Base-by-base conservation (phyloP, 2,888 invertebrate genomes). In the Celastrina argiolus region DNA sequence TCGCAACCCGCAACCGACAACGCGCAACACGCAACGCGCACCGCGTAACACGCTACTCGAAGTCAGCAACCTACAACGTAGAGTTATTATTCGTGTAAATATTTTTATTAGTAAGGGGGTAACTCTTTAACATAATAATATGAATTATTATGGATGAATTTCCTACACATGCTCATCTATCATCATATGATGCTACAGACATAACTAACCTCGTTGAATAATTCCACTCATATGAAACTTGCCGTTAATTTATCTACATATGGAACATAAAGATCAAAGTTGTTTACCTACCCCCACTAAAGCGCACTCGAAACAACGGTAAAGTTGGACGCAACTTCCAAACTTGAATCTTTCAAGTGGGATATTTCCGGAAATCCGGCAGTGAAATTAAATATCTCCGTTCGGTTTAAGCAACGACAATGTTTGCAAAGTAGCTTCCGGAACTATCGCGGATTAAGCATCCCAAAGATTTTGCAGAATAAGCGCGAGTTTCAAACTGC, bases 351-450 rank as follows among this genome's bases (percentile, higher is more conserved):
- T 51, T 51, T 22, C 51, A 22, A 51, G 51, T 51, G 51, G 51
- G 51, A 51, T 22, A 51, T 51, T 51, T 51, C 51, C 51, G 14
- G 41, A 41, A n/a, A 41, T 51, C 26, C 51, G 58, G 39, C 39
- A 39, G 34, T 39, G 39, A 61, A 61, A 61, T 61, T 61, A 61
- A 61, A 61, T 61, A 36, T 61, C 61, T 61, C 26, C 22, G 56
- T 56, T 51, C 8, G 51, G 51, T 51, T 51, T 26, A 51, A 51
- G 22, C 51, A 51, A 22, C 26, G 22, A 51, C 51, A 51, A 51
- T 51, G 51, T 51, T 51, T 51, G 51, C 51, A 51, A 51, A 26
- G 51, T 51, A 51, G 51, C 51, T 51, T 26, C 51, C 51, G 22
- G 14, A 51, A 51, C 51, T 51, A 51, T 51, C 51, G 22, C 12